Percentiles rank a stretch among this genome's conserved stretches.
Evolutionary conservation across 1,140 invertebrate species (phyloP).

Genomic region (Polypedilum vanderplanki): DNA sequence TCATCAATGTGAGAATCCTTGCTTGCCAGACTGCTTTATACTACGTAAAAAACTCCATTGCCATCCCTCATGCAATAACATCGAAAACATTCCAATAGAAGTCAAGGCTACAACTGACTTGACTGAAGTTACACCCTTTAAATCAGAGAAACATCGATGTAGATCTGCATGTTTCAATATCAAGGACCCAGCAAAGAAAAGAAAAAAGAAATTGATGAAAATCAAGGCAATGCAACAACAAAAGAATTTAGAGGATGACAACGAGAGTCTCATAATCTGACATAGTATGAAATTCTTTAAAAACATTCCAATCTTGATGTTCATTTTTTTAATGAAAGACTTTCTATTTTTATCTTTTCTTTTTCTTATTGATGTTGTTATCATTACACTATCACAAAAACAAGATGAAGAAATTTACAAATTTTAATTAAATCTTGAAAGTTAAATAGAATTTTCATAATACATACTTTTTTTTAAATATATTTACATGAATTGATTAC

Average conservation of each 20-base stretch:
- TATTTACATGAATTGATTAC: too few species aligned
- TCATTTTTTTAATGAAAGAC: not conserved
- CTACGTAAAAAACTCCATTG: not conserved
- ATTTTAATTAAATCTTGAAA: too few species aligned
- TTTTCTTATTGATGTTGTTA: not conserved
- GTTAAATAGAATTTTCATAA: too few species aligned
- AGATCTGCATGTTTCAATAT: constrained; percentile 11
- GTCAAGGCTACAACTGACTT: not conserved
- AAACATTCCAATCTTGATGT: not conserved
- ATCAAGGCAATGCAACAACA: not conserved
- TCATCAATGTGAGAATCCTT: not conserved
- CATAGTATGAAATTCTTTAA: not conserved
- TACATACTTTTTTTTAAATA: too few species aligned
- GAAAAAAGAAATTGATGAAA: not conserved
- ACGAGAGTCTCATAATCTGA: constrained; percentile 7
- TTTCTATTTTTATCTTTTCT: not conserved
- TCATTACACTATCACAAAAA: not conserved
- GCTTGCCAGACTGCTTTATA: not conserved
- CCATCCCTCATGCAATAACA: not conserved
- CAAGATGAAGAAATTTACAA: too few species aligned
- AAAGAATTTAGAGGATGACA: not conserved
- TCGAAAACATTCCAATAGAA: not conserved
- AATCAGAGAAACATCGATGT: not conserved
- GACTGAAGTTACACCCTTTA: not conserved
- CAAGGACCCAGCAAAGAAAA: not conserved